These are phyloP conservation scores for Tanytarsus gracilentus DNA, from an alignment of 2,888 invertebrate species.

Conservation along the genomic window DNA sequence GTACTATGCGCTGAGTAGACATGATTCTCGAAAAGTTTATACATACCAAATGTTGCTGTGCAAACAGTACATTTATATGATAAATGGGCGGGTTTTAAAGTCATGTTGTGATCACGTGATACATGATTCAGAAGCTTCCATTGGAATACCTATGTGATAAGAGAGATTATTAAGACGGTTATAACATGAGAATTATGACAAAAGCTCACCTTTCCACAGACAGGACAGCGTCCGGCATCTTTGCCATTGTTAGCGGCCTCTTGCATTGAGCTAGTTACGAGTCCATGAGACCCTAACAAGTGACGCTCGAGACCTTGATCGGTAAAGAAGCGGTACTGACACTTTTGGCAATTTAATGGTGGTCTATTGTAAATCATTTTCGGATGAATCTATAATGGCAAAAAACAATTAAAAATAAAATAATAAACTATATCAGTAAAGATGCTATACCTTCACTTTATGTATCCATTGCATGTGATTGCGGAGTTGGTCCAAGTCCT, in stretches of 20 bases:
- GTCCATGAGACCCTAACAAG: constrained; percentile 84
- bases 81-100: constrained; percentile 82
- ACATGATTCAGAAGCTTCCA: constrained; percentile 90
- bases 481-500: constrained; percentile 84
- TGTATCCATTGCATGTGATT: constrained; percentile 98
- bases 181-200: background rate
- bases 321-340: constrained; percentile 93
- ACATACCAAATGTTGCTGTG: constrained; percentile 90
- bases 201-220: constrained; percentile 76
- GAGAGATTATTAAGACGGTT: constrained; percentile 5
- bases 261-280: constrained; percentile 93
- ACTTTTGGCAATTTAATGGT: constrained; percentile 91
- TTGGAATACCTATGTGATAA: constrained; percentile 66
- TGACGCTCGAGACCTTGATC: constrained; percentile 94
- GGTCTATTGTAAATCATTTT: constrained; percentile 93
- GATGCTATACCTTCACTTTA: constrained; percentile 70
- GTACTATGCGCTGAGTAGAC: constrained; percentile 89
- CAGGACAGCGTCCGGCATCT: constrained; percentile 89
- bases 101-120: constrained; percentile 83
- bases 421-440: background rate
- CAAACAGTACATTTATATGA: constrained; percentile 94
- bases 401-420: constrained; percentile 3
- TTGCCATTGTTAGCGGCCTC: constrained; percentile 91
- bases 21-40: constrained; percentile 89
- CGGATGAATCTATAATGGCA: constrained; percentile 61